phyloP scores from a whole-genome alignment of 2,797 vertebrate species.

The Diplodus puntazzo region DNA sequence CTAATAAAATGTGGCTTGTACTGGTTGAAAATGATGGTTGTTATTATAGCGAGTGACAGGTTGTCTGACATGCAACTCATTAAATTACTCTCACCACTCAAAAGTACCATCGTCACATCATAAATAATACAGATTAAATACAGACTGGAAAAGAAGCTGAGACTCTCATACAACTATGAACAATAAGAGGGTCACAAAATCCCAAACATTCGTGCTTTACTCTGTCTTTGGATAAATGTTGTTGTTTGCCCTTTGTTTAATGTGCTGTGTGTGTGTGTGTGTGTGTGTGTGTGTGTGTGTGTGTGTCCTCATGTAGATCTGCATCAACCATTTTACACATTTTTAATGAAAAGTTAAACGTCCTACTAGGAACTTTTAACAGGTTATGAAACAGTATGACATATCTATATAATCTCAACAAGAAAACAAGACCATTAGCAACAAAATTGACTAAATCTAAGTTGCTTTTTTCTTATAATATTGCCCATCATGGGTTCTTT shows the following conservation, averaged over 20 bases:
- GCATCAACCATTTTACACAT: neutral
- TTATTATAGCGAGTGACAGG: neutral
- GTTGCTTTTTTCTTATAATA: too few relatives aligned
- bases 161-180: neutral
- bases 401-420: too few relatives aligned
- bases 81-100: constrained; percentile 5
- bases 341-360: neutral
- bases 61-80: constrained; percentile 18
- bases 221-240: constrained; percentile 3
- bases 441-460: too few relatives aligned
- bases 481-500: too few relatives aligned
- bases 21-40: neutral
- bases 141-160: neutral
- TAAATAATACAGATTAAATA: constrained; percentile 15
- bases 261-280: too few relatives aligned
- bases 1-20: constrained; percentile 18
- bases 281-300: too few relatives aligned
- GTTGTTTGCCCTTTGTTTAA: neutral
- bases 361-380: too few relatives aligned
- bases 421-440: too few relatives aligned
- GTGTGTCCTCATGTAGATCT: neutral
- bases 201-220: neutral
- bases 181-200: neutral
- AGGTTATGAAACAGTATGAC: too few relatives aligned
- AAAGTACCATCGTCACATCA: neutral